Conservation (phyloP, 2,888 invertebrate species). For the Lutraria lutraria region DNA sequence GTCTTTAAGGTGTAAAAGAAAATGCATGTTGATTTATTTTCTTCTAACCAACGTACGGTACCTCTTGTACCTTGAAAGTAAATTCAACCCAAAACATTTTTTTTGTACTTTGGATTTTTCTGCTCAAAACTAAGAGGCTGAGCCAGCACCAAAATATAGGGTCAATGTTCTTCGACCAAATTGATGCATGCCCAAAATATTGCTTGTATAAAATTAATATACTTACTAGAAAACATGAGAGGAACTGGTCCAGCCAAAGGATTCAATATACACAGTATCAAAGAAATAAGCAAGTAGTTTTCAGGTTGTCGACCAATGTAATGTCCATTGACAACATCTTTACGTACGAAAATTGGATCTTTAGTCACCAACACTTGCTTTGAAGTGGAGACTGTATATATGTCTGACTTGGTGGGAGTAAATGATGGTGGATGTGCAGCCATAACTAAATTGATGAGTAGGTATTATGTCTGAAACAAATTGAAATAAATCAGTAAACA, state of each 20-base stretch:
- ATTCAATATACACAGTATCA: slow-evolving; percentile 78
- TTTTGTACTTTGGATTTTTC: too few species aligned
- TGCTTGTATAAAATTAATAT: too few species aligned
- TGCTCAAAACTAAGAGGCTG: too few species aligned
- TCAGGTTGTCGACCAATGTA: slow-evolving; percentile 80
- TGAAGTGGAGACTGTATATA: slow-evolving; percentile 61
- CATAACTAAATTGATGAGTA: slow-evolving; percentile 30
- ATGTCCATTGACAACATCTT: slow-evolving; percentile 78
- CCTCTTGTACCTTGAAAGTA: too few species aligned
- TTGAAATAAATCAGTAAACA: not conserved
- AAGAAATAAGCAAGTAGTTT: slow-evolving; percentile 77
- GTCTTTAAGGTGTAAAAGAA: too few species aligned
- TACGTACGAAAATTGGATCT: slow-evolving; percentile 80
- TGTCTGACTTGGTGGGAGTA: slow-evolving; percentile 48
- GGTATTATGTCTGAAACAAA: not conserved
- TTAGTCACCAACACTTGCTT: slow-evolving; percentile 81
- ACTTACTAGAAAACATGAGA: slow-evolving; percentile 81
- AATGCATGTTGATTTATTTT: too few species aligned
- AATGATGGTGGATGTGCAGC: slow-evolving; percentile 50
- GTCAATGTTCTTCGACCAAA: too few species aligned
- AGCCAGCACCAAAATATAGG: too few species aligned
- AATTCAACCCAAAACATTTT: too few species aligned
- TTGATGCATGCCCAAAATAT: too few species aligned
- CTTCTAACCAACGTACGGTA: too few species aligned
- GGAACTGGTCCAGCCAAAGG: slow-evolving; percentile 80